Evolutionary conservation across 1,140 invertebrate genomes (phyloP).

Genomic region (Heliconius eleuchia): DNA sequence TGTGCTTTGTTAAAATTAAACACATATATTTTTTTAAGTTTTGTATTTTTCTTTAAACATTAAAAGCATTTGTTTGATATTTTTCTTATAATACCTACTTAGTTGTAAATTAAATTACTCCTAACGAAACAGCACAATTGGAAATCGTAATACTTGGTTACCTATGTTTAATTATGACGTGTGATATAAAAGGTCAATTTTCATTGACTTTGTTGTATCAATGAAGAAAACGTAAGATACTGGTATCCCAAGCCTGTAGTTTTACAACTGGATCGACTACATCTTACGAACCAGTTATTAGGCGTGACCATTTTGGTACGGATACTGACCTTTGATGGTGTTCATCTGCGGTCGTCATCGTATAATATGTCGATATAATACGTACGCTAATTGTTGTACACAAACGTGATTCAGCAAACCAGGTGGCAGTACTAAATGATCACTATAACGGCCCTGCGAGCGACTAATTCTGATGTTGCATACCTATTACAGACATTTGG

Average conservation of each 20-base stretch:
- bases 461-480: conserved; percentile 32
- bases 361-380: conserved; percentile 62
- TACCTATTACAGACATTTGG: conserved; percentile 30
- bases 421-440: conserved; percentile 58
- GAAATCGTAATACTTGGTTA: not conserved
- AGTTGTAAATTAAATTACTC: not conserved
- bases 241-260: conserved; percentile 73
- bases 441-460: conserved; percentile 33
- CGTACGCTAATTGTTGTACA: conserved; percentile 75
- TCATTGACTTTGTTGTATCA: conserved; percentile 67
- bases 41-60: too few species aligned
- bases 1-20: too few species aligned
- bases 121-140: not conserved
- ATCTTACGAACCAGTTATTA: conserved; percentile 80
- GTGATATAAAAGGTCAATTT: conserved; percentile 37
- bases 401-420: conserved; percentile 68
- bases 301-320: conserved; percentile 79
- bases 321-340: conserved; percentile 79
- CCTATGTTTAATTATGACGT: conserved; percentile 16
- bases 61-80: not conserved
- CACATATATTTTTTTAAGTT: too few species aligned
- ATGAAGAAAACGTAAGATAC: conserved; percentile 75
- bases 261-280: conserved; percentile 75
- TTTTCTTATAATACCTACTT: too few species aligned
- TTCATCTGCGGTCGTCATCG: conserved; percentile 60